Conservation (phyloP, 2,888 invertebrate genomes). For the Netelia melanura region DNA sequence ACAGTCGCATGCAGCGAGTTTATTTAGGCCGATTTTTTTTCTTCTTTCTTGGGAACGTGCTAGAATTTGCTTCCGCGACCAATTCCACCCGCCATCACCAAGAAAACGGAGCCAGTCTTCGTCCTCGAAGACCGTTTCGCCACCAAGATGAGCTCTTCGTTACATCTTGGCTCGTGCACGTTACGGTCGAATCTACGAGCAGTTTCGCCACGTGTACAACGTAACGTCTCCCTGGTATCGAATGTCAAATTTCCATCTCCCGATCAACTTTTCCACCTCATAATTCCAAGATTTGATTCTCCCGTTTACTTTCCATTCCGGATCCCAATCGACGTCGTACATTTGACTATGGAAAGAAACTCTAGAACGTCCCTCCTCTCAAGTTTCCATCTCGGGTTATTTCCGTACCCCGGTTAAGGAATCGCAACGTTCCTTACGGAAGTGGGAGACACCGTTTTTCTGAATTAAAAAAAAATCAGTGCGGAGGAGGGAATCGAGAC, state of each 20-base stretch:
- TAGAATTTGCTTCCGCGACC: constrained; percentile 56
- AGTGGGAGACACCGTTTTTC: not conserved
- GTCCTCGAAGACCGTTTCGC: constrained; percentile 6
- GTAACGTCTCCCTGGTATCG: constrained; percentile 20
- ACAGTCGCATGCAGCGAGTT: constrained; percentile 23
- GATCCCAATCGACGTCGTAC: too few species aligned
- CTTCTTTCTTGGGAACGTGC: constrained; percentile 1
- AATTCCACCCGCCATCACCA: constrained; percentile 49
- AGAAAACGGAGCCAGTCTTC: constrained; percentile 44
- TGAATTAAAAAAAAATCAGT: not conserved
- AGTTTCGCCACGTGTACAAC: too few species aligned
- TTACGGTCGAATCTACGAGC: too few species aligned
- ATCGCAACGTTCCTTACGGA: not conserved
- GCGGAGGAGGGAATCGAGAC: constrained; percentile 41
- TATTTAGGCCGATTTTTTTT: constrained; percentile 61
- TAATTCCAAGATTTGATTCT: constrained; percentile 57
- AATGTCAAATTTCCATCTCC: constrained; percentile 60
- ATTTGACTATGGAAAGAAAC: too few species aligned
- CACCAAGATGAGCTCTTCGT: constrained; percentile 24
- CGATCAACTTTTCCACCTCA: constrained; percentile 32
- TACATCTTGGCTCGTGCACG: not conserved
- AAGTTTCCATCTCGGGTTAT: constrained; percentile 27
- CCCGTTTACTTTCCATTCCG: not conserved
- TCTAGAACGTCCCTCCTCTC: constrained; percentile 16
- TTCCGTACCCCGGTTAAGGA: not conserved